phyloP scores from a whole-genome alignment of 2,888 invertebrate species.

The Tuberolachnus salignus region DNA sequence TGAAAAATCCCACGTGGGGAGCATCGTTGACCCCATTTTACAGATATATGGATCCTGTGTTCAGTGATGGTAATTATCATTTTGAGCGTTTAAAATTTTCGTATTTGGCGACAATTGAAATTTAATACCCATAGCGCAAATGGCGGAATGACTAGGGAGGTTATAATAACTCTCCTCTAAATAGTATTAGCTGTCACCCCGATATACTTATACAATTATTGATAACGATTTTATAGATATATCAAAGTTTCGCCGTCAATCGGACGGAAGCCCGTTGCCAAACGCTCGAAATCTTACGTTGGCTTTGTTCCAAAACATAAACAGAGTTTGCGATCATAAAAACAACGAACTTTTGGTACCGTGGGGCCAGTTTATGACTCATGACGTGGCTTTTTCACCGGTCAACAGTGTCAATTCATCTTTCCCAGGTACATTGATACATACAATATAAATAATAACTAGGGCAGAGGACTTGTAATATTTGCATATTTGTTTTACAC shows the following conservation, averaged over 20 bases:
- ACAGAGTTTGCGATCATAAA: not conserved
- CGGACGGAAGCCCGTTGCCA: constrained; percentile 25
- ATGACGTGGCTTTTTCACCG: constrained; percentile 27
- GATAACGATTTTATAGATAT: constrained; percentile 62
- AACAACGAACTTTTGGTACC: constrained; percentile 27
- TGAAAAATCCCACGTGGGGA: constrained; percentile 67
- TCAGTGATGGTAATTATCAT: constrained; percentile 23
- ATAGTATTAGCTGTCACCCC: too few relatives aligned
- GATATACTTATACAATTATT: too few relatives aligned
- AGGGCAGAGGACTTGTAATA: too few relatives aligned
- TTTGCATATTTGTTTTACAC: too few relatives aligned
- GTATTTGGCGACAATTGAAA: not conserved
- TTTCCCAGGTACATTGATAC: constrained; percentile 39
- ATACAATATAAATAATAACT: too few relatives aligned
- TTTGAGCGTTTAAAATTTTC: too few relatives aligned
- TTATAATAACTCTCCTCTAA: too few relatives aligned
- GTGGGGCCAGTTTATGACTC: constrained; percentile 31
- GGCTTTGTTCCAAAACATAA: not conserved
- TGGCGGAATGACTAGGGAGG: not conserved
- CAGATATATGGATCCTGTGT: constrained; percentile 29
- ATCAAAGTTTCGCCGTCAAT: constrained; percentile 47
- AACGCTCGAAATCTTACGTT: constrained; percentile 15
- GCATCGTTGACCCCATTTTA: constrained; percentile 60
- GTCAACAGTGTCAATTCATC: constrained; percentile 39
- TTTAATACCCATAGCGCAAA: not conserved